These are phyloP conservation scores for Chroicocephalus ridibundus DNA, from an alignment of 2,113 vertebrate genomes.

Conservation along the genomic window DNA sequence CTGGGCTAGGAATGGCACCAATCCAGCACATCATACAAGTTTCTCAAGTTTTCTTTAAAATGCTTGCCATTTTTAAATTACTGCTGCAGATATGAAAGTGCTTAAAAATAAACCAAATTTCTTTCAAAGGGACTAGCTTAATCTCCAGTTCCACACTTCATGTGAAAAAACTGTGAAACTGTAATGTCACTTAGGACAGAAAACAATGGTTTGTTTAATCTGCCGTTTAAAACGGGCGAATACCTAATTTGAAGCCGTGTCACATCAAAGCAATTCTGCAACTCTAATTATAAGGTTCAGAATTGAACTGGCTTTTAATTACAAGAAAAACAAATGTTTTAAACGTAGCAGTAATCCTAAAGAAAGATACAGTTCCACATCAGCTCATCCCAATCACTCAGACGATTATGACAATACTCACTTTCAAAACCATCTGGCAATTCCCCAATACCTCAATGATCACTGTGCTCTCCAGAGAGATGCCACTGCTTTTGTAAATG, in stretches of 20 bases:
- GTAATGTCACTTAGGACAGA: background rate
- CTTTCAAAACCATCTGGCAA: conserved; percentile 81
- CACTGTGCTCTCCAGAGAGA: conserved; percentile 80
- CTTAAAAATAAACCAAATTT: background rate
- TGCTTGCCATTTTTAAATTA: background rate
- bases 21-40: background rate
- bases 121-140: background rate
- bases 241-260: background rate
- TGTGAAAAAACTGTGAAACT: background rate
- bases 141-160: background rate
- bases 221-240: background rate
- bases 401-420: conserved; percentile 38
- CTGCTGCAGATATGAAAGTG: background rate
- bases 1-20: background rate
- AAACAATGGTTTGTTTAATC: background rate
- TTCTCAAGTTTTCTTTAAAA: background rate
- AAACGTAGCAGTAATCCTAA: background rate
- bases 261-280: background rate
- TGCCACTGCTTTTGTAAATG: conserved; percentile 66
- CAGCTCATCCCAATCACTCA: background rate
- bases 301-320: background rate
- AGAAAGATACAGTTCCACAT: background rate
- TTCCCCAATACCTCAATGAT: conserved; percentile 77
- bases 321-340: background rate
- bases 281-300: background rate